These are phyloP conservation scores for Onychomys arenicola DNA, from an alignment of 2,797 vertebrate genomes.

Conservation along the genomic window DNA sequence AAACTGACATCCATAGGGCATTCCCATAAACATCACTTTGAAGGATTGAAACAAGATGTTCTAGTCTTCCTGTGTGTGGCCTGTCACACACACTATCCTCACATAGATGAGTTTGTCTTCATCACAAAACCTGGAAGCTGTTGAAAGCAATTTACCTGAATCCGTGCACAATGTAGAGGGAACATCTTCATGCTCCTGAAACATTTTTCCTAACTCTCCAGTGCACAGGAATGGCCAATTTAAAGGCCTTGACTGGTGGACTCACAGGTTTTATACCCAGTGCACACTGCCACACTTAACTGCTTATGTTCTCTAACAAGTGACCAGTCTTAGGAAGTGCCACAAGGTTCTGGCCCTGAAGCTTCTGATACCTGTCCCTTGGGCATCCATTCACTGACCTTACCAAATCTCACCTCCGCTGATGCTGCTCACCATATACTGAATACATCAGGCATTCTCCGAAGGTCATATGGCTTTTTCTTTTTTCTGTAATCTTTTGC, in stretches of 20 bases:
- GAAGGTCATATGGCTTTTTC: background rate
- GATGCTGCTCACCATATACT: background rate
- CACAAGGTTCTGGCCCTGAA: background rate
- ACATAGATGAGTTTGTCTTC: conserved; percentile 13
- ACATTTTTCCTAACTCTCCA: conserved; percentile 2
- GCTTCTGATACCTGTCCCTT: background rate
- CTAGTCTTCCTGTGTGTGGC: background rate
- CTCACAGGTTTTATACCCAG: background rate
- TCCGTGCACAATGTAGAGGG: background rate
- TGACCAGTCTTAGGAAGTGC: background rate
- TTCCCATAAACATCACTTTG: background rate
- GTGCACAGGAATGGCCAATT: background rate
- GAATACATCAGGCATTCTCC: background rate
- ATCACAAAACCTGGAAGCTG: background rate
- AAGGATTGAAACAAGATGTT: conserved; percentile 15
- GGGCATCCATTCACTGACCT: background rate
- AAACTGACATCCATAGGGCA: background rate
- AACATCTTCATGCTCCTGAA: background rate
- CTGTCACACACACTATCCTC: background rate
- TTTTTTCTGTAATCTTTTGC: background rate
- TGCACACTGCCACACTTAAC: background rate
- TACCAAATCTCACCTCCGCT: background rate
- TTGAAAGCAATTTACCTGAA: background rate
- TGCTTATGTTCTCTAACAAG: conserved; percentile 11
- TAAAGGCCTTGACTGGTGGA: background rate